Base-by-base conservation (phyloP, 2,113 vertebrate species). In the Chaenogobius annularis region DNA sequence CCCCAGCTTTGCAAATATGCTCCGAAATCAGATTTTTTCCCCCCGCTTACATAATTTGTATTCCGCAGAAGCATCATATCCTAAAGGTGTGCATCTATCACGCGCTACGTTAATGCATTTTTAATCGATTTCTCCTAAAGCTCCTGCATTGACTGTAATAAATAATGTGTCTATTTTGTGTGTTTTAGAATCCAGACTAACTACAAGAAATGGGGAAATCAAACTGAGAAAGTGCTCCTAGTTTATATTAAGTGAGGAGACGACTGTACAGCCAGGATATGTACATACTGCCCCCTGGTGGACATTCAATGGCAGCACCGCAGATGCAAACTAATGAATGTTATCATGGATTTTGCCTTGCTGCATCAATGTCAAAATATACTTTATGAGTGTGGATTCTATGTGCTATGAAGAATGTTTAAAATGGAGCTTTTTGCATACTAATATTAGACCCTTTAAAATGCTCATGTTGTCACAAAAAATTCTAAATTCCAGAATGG, bases 201-300 rank as follows among this genome's bases (percentile, higher is more conserved):
- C 52, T 55, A 72, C 63, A 73, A 67, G 72, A 82, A 68, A 55
- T 23, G 23, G 22, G 4, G 23, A 58, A 19, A 7, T 5, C 22
- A 7, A 58, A 5, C 55, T 58, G 55, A 58, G 55, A 26, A 14
- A 20, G 75, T 75, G 69, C 71, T 23, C 46, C 85, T 7, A 40
- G 77, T 75, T 56, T 13, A 26, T 47, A 11, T 23, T 5, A 54
- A 13, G 37, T 7, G 74, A 52, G 74, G 66, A 81, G 73, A 82
- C 19, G 3, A 35, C 44, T 72, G 83, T 84, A 82, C 85, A 73
- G 46, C 73, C 77, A 75, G 77, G 76, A 87, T 26, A 50, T 70
- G 74, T 52, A 70, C 72, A 81, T 73, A 81, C 89, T 87, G 89
- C 88, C 91, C 83, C 87, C 23, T 74, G 35, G 90, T 91, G 93